Base-by-base conservation (phyloP, 2,888 invertebrate species). In the Aplocera efformata region DNA sequence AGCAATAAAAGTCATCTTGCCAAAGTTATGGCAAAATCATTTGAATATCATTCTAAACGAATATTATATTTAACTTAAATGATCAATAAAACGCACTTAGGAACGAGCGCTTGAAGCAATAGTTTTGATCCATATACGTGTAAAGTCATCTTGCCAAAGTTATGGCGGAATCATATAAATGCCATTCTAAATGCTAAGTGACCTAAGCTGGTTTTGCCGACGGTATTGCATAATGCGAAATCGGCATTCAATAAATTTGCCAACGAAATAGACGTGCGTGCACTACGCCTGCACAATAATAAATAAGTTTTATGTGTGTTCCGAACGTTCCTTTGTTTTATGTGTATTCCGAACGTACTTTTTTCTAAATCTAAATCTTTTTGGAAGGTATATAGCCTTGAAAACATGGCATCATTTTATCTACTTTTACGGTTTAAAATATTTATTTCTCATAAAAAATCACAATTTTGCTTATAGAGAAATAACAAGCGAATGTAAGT, bases 201-300 rank as follows among this genome's bases (percentile, higher is more conserved):
- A 36, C 48, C 43, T 42, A 46, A 32, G 37, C 34, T 46, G 63
- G 53, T 55, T 53, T 55, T 66, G 69, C 66, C 36, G 48, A 70
- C 73, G 60, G 68, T 71, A 73, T 66, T 52, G 61, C 60, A 67
- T 72, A 78, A 74, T 75, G 74, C 72, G 64, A 72, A 74, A 74
- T 82, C 72, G 73, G 72, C 79, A 71, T 67, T 71, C 75, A 69
- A 81, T 83, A 82, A 82, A 82, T 83, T 79, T 67, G 51, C 67
- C 56, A 63, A 69, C 77, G 61, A 73, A 82, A 83, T 81, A 79
- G 77, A 79, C 74, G 75, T 80, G 81, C 79, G 79, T 80, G 75
- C 72, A 65, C 64, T 63, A 54, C 50, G 59, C 73, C 63, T 67
- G 72, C 69, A 67, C 70, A 65, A 76, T 72, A 79, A 80, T 80